Evolutionary conservation across 2,113 vertebrate species (phyloP).

Genomic region (Lanius collurio): DNA sequence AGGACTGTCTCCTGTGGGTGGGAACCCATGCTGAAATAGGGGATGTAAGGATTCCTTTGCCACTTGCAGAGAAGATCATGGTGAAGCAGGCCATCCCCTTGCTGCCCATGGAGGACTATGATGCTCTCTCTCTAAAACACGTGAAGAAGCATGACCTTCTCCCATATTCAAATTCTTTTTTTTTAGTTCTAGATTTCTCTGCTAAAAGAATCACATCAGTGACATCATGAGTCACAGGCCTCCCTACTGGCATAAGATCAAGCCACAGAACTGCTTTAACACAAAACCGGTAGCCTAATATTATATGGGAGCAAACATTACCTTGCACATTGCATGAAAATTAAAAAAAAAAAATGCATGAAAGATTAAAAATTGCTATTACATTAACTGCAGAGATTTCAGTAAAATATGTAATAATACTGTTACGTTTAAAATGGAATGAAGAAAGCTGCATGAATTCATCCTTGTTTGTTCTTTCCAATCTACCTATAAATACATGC

Average conservation of each 20-base stretch:
- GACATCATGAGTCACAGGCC: neutral
- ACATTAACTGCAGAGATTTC: neutral
- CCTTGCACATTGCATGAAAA: neutral
- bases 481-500: neutral
- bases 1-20: neutral
- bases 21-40: neutral
- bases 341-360: neutral
- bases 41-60: neutral
- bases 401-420: neutral
- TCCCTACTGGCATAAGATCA: neutral
- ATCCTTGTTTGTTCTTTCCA: neutral
- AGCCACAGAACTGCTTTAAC: neutral
- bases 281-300: neutral
- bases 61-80: neutral
- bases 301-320: neutral
- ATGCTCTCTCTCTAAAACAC: neutral
- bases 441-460: neutral
- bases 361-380: neutral
- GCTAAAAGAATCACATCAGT: neutral
- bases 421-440: neutral
- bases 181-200: neutral
- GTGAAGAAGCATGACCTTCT: neutral
- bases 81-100: neutral
- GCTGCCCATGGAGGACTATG: neutral
- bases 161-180: neutral